phyloP scores from a whole-genome alignment of 2,113 vertebrate genomes.

The Entelurus aequoreus region DNA sequence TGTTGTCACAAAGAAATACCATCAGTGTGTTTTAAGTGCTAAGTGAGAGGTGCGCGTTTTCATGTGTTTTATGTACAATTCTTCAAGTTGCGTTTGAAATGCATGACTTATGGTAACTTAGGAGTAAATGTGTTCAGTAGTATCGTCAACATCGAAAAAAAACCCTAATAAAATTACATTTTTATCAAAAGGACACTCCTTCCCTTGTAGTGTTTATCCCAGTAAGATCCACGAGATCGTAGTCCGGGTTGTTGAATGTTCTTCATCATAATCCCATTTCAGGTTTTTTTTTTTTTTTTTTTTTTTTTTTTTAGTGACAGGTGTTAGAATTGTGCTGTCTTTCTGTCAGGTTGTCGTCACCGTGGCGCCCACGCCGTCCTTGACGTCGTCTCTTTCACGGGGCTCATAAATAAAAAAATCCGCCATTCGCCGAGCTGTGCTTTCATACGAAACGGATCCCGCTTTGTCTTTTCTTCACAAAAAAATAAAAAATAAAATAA shows the following conservation, averaged over 20 bases:
- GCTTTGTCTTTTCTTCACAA: constrained; percentile 35
- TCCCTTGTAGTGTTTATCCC: constrained; percentile 44
- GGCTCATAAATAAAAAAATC: constrained; percentile 41
- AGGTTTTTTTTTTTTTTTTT: constrained; percentile 17
- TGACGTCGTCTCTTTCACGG: constrained; percentile 17
- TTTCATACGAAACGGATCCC: constrained; percentile 65
- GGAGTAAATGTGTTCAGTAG: constrained; percentile 63
- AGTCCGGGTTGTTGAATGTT: constrained; percentile 22
- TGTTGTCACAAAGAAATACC: constrained; percentile 37
- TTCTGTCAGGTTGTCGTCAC: constrained; percentile 27
- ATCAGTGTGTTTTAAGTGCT: constrained; percentile 53
- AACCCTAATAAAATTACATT: constrained; percentile 60
- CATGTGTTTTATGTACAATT: constrained; percentile 24
- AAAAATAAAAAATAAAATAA: background rate
- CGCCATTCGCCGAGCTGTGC: constrained; percentile 68
- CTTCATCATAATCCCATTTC: constrained; percentile 20
- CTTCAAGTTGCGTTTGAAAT: constrained; percentile 35
- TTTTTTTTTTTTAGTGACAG: constrained; percentile 30
- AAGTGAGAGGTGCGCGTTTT: constrained; percentile 22
- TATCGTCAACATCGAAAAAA: constrained; percentile 57
- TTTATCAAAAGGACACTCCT: constrained; percentile 63
- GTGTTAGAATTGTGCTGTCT: constrained; percentile 60
- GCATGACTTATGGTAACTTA: constrained; percentile 44
- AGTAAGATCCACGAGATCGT: constrained; percentile 29
- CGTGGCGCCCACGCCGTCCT: constrained; percentile 9